A percentile compares a stretch with the other conserved stretches of the same genome.
These are phyloP conservation scores for Drosophila insularis DNA, from an alignment of 1,140 invertebrate species.

Conservation along the genomic window DNA sequence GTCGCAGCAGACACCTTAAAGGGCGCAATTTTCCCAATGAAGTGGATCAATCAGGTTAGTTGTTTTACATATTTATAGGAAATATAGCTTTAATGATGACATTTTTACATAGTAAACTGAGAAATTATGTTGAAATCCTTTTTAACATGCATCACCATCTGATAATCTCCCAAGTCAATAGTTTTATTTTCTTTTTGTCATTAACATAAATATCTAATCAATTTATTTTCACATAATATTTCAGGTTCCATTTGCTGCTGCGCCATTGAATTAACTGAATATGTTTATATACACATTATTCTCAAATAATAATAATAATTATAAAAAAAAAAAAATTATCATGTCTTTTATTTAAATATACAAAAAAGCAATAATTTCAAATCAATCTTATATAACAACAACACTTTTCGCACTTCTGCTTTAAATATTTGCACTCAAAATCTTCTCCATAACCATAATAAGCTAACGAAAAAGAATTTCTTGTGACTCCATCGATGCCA, in stretches of 20 bases:
- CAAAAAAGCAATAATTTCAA: slow-evolving; percentile 44
- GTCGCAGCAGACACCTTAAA: not conserved
- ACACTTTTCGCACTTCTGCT: slow-evolving; percentile 41
- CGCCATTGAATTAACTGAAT: not conserved
- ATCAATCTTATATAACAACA: slow-evolving; percentile 58
- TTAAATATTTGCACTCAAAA: not conserved
- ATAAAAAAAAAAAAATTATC: slow-evolving; percentile 33
- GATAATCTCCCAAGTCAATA: slow-evolving; percentile 13
- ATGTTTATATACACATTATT: not conserved
- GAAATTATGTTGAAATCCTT: slow-evolving; percentile 44
- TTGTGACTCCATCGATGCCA: slow-evolving; percentile 27
- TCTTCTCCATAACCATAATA: slow-evolving; percentile 45
- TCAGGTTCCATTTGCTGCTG: slow-evolving; percentile 12
- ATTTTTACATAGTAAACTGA: slow-evolving; percentile 45
- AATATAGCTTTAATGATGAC: slow-evolving; percentile 38
- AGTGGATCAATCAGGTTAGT: too few relatives aligned
- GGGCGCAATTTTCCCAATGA: too few relatives aligned
- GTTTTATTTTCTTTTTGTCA: not conserved
- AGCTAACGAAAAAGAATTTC: slow-evolving; percentile 32
- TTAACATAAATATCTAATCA: not conserved
- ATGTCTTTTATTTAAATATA: slow-evolving; percentile 45
- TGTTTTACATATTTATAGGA: not conserved
- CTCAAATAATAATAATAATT: slow-evolving; percentile 9
- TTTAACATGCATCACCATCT: slow-evolving; percentile 69
- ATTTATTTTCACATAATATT: slow-evolving; percentile 5